Evolutionary conservation across 1,140 invertebrate genomes (phyloP), one percentile per base, ranked within the genome.

Genomic region (Heliconius hewitsoni): DNA sequence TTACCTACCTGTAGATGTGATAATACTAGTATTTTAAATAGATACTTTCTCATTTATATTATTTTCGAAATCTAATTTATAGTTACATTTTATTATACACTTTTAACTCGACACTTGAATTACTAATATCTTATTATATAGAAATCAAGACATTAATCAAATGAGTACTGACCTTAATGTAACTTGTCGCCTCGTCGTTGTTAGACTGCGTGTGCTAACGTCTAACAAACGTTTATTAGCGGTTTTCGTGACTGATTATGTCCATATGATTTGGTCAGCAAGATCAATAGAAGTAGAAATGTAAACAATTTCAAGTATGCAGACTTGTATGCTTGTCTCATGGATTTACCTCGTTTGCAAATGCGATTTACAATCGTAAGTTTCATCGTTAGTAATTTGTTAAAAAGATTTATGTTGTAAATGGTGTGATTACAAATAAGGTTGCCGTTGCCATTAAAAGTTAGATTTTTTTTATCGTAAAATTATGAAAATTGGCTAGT

Each of bases 221-320:
- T 66, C 55, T 73, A 70, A 74, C 73, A 81, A 80, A 82, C 82
- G 81, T 83, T 81, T 87, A 87, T 66, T 87, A 87, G 77, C 74
- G 74, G 30, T 79, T 77, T 78, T 70, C 80, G 77, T 71, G 76
- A 75, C 71, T 74, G 83, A 85, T 84, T 78, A 80, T 55, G 79
- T 76, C 77, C 13, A 73, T 77, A 77, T n/a, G 71, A 81, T 74
- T 84, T 82, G 81, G 72, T 84, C 78, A 78, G 78, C 80, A 82
- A 83, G 78, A 76, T 82, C 23, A 46, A 73, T 77, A 78, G 57
- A 74, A 37, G 34, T 79, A 77, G 27, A 71, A 78, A 37, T 46
- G 46, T 72, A 75, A 77, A 66, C 60, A 66, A 27, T 30, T 66
- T 66, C 60, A 66, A 66, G n/a, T 66, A 30, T 66, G 13, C 13